Percentiles rank a stretch among this genome's conserved stretches.
These are phyloP conservation scores for Anaspis maculata DNA, from an alignment of 2,888 invertebrate species.

Conservation along the genomic window DNA sequence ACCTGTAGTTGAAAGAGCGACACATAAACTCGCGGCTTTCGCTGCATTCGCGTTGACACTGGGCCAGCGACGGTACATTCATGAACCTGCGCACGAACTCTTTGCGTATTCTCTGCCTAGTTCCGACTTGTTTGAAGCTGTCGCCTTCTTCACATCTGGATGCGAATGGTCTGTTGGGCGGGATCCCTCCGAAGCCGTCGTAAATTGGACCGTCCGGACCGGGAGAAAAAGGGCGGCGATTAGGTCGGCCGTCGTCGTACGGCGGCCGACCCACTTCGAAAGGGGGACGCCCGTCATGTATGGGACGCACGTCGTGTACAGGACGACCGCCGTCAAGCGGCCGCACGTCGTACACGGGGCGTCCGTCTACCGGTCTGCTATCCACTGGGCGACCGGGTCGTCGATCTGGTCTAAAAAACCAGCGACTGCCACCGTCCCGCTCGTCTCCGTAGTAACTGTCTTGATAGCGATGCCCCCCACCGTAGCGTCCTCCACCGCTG, in stretches of 20 bases:
- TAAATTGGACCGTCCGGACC: conserved; percentile 41
- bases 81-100: conserved; percentile 68
- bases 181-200: conserved; percentile 36
- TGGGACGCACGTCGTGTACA: conserved; percentile 18
- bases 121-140: conserved; percentile 74
- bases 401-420: conserved; percentile 35
- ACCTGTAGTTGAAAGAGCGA: conserved; percentile 81
- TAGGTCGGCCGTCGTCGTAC: conserved; percentile 18
- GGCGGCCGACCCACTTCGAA: conserved; percentile 8
- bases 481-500: conserved; percentile 19
- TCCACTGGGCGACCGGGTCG: conserved; percentile 30
- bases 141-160: conserved; percentile 74
- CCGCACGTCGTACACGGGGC: conserved; percentile 21
- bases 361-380: conserved; percentile 15
- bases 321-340: conserved; percentile 21
- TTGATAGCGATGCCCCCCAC: conserved; percentile 17
- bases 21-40: conserved; percentile 78
- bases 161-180: conserved; percentile 39
- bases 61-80: conserved; percentile 63
- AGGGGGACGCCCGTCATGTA: conserved; percentile 7
- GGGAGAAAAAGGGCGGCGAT: conserved; percentile 32
- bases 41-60: conserved; percentile 79
- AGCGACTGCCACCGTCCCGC: conserved; percentile 34
- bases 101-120: conserved; percentile 68
- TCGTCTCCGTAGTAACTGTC: conserved; percentile 32